phyloP scores from a whole-genome alignment of 2,797 vertebrate species.

The Muraenolepis orangiensis region DNA sequence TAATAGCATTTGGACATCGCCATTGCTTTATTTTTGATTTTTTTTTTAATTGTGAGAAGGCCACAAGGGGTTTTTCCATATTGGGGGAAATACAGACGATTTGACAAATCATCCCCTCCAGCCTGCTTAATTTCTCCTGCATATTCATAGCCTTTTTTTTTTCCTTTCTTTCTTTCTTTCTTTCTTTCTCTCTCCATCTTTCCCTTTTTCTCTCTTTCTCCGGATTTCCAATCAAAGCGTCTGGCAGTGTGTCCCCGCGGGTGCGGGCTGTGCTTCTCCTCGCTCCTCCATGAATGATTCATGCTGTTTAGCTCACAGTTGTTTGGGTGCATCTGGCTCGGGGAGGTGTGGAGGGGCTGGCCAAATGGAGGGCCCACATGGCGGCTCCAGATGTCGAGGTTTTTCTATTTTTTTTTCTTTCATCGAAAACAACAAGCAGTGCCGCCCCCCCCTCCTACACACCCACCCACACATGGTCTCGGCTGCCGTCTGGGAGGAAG shows the following conservation, averaged over 20 bases:
- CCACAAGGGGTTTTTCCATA: conserved; percentile 72
- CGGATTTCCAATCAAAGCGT: conserved; percentile 85
- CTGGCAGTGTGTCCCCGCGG: conserved; percentile 74
- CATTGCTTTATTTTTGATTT: conserved; percentile 64
- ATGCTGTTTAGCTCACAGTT: conserved; percentile 78
- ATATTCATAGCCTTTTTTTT: conserved; percentile 80
- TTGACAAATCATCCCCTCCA: conserved; percentile 78
- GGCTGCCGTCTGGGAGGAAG: conserved; percentile 65
- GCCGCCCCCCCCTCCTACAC: conserved; percentile 51
- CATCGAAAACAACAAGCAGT: conserved; percentile 77
- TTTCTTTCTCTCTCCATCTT: neutral
- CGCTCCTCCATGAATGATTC: conserved; percentile 83
- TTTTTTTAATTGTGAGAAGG: conserved; percentile 46
- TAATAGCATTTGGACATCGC: conserved; percentile 57
- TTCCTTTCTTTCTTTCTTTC: neutral
- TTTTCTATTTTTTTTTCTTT: conserved; percentile 68
- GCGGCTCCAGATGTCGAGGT: conserved; percentile 75
- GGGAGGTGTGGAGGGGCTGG: conserved; percentile 70
- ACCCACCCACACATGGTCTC: conserved; percentile 44
- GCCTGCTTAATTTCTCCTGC: conserved; percentile 70
- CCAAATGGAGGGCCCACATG: conserved; percentile 85
- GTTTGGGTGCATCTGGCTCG: conserved; percentile 77
- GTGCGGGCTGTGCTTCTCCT: conserved; percentile 49
- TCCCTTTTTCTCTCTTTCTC: neutral
- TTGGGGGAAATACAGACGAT: conserved; percentile 79